Conservation (phyloP, 23 tunicate genomes). For the Clavelina lepadiformis region DNA sequence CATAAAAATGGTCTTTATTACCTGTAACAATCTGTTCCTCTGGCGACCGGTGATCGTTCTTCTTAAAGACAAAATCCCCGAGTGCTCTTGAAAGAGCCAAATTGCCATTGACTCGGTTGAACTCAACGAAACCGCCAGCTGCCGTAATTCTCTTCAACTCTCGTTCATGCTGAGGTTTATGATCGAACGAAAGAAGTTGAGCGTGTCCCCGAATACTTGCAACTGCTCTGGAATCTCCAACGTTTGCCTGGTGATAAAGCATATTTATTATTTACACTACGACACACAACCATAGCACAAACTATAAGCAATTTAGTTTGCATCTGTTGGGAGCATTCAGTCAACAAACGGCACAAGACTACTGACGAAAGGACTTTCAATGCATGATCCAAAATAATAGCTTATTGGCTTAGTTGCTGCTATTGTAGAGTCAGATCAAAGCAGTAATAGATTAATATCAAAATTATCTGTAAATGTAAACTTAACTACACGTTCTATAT, state of each 20-base stretch:
- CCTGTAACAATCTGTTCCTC: conserved; percentile 97
- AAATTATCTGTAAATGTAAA: too few species aligned
- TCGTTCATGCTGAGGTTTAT: conserved; percentile 94
- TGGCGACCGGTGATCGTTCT: conserved; percentile 46
- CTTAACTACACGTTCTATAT: too few species aligned
- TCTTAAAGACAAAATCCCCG: conserved; percentile 84
- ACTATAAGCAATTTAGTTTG: too few species aligned
- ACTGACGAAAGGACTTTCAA: too few species aligned
- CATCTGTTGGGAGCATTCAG: too few species aligned
- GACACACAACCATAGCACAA: too few species aligned
- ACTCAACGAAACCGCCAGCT: conserved; percentile 97
- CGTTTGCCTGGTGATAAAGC: conserved; percentile 65
- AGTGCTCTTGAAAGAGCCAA: conserved; percentile 94
- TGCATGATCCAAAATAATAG: too few species aligned
- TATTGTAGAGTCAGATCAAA: too few species aligned
- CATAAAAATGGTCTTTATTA: too few species aligned
- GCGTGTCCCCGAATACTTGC: conserved; percentile 95
- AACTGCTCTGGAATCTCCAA: conserved; percentile 97
- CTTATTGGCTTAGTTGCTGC: too few species aligned
- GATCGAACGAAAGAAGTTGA: conserved; percentile 88
- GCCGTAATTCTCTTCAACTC: conserved; percentile 85
- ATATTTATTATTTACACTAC: not conserved
- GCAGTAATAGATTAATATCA: too few species aligned
- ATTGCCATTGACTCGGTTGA: conserved; percentile 89
- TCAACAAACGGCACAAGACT: too few species aligned